Percentiles rank a stretch among this genome's conserved stretches.
These are phyloP conservation scores for Andrena camellia DNA, from an alignment of 2,888 invertebrate species.

Conservation along the genomic window DNA sequence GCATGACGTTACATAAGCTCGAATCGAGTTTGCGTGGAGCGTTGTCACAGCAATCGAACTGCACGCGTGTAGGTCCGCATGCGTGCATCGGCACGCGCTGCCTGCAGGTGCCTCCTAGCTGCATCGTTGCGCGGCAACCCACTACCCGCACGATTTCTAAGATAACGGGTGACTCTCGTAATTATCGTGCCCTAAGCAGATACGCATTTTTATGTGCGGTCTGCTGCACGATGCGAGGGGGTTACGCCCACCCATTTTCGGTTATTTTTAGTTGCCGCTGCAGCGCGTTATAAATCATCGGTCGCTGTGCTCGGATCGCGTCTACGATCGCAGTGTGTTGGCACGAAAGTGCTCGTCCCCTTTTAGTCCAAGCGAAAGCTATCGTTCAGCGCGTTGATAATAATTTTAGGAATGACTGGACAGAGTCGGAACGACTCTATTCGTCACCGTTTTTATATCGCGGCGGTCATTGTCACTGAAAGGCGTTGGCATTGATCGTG, in stretches of 20 bases:
- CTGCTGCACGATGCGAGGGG: constrained; percentile 39
- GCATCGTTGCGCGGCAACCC: constrained; percentile 68
- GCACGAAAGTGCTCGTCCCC: constrained; percentile 21
- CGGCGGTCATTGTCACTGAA: constrained; percentile 14
- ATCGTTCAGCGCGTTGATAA: neutral
- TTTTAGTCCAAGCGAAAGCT: neutral
- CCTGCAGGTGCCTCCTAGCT: constrained; percentile 77
- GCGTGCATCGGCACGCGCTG: constrained; percentile 81
- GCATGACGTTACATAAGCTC: constrained; percentile 31
- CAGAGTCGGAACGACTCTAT: neutral
- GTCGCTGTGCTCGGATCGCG: neutral
- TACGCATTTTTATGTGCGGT: constrained; percentile 64
- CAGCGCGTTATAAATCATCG: constrained; percentile 49
- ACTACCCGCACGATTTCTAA: constrained; percentile 84
- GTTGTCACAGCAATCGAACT: constrained; percentile 59
- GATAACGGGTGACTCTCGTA: constrained; percentile 78
- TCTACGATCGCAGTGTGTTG: constrained; percentile 19
- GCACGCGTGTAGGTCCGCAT: constrained; percentile 52
- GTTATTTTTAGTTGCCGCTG: constrained; percentile 32
- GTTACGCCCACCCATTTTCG: constrained; percentile 59
- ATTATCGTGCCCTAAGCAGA: constrained; percentile 68
- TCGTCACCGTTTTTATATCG: constrained; percentile 26
- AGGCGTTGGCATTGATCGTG: constrained; percentile 65
- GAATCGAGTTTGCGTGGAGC: constrained; percentile 26
- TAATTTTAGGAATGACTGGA: constrained; percentile 37